Evolutionary conservation across 2,888 invertebrate genomes (phyloP).

Genomic region (Eubasilissa splendida): DNA sequence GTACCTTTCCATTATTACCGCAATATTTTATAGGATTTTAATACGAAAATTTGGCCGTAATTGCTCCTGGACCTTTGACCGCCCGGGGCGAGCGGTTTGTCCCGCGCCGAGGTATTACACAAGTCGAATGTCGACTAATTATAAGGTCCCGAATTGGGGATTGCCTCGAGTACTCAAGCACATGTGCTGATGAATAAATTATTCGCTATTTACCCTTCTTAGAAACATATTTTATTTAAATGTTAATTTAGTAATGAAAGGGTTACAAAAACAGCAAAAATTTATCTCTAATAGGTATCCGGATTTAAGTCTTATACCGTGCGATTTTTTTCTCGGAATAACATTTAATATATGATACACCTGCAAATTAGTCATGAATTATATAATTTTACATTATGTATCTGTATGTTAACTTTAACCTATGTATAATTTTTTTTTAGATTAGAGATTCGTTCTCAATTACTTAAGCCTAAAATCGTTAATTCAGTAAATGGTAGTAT

Average conservation of each 20-base stretch:
- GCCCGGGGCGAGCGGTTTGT: conserved; percentile 35
- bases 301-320: too few relatives aligned
- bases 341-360: too few relatives aligned
- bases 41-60: conserved; percentile 57
- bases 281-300: too few relatives aligned
- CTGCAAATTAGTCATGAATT: too few relatives aligned
- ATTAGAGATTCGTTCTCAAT: too few relatives aligned
- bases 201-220: not conserved
- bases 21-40: conserved; percentile 58
- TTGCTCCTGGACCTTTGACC: conserved; percentile 57
- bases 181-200: conserved; percentile 32
- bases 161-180: conserved; percentile 17
- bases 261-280: not conserved
- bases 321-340: too few relatives aligned
- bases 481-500: too few relatives aligned
- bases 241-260: conserved; percentile 21
- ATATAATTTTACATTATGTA: too few relatives aligned
- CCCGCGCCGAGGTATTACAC: not conserved
- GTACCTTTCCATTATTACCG: conserved; percentile 52
- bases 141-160: conserved; percentile 12
- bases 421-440: too few relatives aligned
- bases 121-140: conserved; percentile 31
- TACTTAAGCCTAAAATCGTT: too few relatives aligned
- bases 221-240: not conserved
- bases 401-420: too few relatives aligned